Evolutionary conservation across 2,797 vertebrate genomes (phyloP).

Genomic region (Austrolebias charrua): DNA sequence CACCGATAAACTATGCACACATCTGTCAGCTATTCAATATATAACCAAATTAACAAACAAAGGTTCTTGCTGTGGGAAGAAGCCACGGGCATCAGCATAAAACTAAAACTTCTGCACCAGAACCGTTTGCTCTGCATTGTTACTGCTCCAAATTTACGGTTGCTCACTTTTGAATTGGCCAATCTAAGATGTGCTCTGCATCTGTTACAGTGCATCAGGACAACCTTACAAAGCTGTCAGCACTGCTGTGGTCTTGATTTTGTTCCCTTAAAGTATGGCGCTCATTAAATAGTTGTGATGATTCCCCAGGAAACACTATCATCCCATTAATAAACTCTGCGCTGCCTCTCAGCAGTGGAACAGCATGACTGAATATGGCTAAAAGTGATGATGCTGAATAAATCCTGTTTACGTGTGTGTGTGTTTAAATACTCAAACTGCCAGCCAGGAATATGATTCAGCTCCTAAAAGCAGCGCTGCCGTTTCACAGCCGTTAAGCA

Average conservation of each 20-base stretch:
- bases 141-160: not conserved
- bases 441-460: conserved; percentile 26
- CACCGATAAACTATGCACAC: not conserved
- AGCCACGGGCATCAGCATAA: not conserved
- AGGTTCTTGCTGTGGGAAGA: not conserved
- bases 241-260: conserved; percentile 2
- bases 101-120: not conserved
- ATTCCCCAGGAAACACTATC: conserved; percentile 6
- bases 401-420: conserved; percentile 35
- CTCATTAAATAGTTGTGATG: conserved; percentile 6
- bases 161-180: not conserved
- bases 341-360: conserved; percentile 9
- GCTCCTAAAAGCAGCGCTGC: conserved; percentile 21
- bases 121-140: not conserved
- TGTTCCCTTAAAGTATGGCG: not conserved
- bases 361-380: conserved; percentile 27
- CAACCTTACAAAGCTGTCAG: conserved; percentile 1
- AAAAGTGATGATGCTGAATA: conserved; percentile 31
- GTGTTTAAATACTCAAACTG: conserved; percentile 30
- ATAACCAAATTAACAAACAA: not conserved
- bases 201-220: not conserved
- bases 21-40: not conserved
- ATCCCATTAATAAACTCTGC: conserved; percentile 13
- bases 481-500: conserved; percentile 24
- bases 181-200: conserved; percentile 1